Conservation (phyloP, 2,113 vertebrate species). For the Hystrix brachyura region DNA sequence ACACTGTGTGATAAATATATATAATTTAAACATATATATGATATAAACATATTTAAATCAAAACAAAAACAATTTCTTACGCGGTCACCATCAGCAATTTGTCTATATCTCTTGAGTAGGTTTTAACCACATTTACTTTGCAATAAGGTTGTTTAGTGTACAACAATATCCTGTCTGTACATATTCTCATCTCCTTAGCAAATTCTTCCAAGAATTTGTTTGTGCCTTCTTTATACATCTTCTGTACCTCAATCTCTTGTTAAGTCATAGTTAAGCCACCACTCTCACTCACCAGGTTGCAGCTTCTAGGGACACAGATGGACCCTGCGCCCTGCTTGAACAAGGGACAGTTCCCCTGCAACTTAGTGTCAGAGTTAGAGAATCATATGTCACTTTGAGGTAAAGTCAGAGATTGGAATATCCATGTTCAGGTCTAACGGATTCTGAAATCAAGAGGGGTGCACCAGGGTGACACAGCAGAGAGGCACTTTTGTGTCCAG, state of each 20-base stretch:
- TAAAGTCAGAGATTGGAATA: neutral
- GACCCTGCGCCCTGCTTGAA: neutral
- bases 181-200: neutral
- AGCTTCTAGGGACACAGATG: neutral
- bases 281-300: neutral
- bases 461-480: neutral
- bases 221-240: neutral
- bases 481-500: neutral
- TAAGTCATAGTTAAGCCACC: neutral
- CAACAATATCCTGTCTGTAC: neutral
- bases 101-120: neutral
- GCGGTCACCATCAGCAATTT: neutral
- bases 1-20: neutral
- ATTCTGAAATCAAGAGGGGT: neutral
- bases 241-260: neutral
- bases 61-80: neutral
- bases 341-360: neutral
- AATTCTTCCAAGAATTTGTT: neutral
- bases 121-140: neutral
- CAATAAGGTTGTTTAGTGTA: neutral
- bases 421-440: neutral
- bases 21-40: too few relatives aligned
- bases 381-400: neutral
- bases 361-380: neutral
- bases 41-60: neutral